Base-by-base conservation (phyloP, 2,113 vertebrate genomes). In the Eulemur rufifrons region DNA sequence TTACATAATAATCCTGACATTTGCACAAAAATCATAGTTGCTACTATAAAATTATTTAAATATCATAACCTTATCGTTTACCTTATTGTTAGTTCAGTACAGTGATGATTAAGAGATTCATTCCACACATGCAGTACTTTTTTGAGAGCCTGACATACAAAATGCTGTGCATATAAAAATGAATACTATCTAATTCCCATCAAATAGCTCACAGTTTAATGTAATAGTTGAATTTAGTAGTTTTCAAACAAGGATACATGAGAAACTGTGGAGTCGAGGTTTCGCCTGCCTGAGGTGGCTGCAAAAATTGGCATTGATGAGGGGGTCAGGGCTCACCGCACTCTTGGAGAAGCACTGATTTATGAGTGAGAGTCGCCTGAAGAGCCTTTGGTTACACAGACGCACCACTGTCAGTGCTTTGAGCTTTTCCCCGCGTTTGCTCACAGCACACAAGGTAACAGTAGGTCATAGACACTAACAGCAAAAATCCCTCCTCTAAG, bases 1-100 rank as follows among this genome's bases (percentile, higher is more conserved):
- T 92, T 89, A 87, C 4, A 27, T 61, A 96, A 95, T 89, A 92
- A 93, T 95, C 50, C 90, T 63, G 21, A 81, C 96, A 88, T 5
- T 63, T 82, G 45, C 42, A 89, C 29, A 90, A 97, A 97, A 97
- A 95, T 80, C 83, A 95, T 21, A 92, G 71, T 74, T 45, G n/a
- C 45, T 77, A 59, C 54, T 84, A 9, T 86, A 92, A 94, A 96
- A 87, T 94, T 50, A 95, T 83, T 94, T 90, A 78, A 96, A 82
- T 76, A 86, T 81, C 85, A 85, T 81, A 85, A 61, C 42, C 80
- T 90, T 89, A 54, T 92, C 59, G 90, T 95, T 95, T 95, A 64
- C 34, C 56, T 74, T 61, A 89, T 91, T 89, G 56, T 86, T 91
- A 69, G 23, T 34, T 88, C 13, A 7, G 1, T 77, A 52, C 50